Evolutionary conservation across 2,888 invertebrate genomes (phyloP).

Genomic region (Hydrotaea cyrtoneurina): DNA sequence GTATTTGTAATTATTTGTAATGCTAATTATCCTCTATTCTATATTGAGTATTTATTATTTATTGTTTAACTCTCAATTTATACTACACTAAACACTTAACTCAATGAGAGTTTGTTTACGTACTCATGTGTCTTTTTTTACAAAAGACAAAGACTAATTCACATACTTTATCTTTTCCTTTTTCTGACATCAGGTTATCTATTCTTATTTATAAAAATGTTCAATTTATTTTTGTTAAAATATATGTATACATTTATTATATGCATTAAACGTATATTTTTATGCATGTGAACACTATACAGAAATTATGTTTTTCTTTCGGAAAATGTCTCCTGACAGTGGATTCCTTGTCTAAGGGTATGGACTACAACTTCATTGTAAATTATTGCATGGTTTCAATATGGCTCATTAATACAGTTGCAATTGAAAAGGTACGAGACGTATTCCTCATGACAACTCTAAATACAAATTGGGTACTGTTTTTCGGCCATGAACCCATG

Average conservation of each 20-base stretch:
- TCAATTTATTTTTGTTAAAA: constrained; percentile 9
- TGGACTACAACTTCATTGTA: neutral
- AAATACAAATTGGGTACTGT: too few species aligned
- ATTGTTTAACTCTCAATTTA: constrained; percentile 21
- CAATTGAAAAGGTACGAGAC: too few species aligned
- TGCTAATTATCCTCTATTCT: neutral
- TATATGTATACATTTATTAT: constrained; percentile 24
- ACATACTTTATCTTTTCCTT: neutral
- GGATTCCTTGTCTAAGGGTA: neutral
- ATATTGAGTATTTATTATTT: constrained; percentile 28
- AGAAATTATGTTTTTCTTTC: neutral
- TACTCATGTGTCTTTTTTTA: constrained; percentile 14
- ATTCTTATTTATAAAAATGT: neutral
- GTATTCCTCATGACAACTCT: too few species aligned
- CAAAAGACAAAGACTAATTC: constrained; percentile 15
- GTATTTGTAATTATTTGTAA: constrained; percentile 25
- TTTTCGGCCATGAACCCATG: too few species aligned
- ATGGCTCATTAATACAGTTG: too few species aligned
- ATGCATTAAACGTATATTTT: constrained; percentile 32
- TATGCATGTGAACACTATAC: constrained; percentile 32
- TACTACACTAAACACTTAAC: neutral
- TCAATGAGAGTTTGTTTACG: neutral
- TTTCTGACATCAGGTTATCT: constrained; percentile 1
- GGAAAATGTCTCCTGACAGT: too few species aligned
- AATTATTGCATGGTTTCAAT: too few species aligned